phyloP scores from a whole-genome alignment of 2,797 vertebrate species.

The Lithobates sylvaticus region DNA sequence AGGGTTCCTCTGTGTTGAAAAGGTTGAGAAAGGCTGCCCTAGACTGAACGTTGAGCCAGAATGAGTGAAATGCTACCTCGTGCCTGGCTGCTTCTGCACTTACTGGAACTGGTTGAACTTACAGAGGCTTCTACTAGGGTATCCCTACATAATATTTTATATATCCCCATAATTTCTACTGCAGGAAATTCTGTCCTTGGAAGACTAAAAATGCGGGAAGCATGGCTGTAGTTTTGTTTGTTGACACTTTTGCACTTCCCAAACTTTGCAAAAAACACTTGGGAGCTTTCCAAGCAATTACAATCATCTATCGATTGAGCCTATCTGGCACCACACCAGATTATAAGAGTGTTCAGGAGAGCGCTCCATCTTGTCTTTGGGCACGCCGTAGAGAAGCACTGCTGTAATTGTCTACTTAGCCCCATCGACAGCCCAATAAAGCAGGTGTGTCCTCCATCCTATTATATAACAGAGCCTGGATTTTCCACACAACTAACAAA shows the following conservation, averaged over 20 bases:
- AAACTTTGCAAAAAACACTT: neutral
- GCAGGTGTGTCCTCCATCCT: constrained; percentile 6
- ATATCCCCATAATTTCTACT: neutral
- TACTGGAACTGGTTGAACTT: no score
- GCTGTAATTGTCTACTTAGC: constrained; percentile 4
- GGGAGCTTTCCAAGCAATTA: constrained; percentile 22
- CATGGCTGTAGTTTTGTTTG: neutral
- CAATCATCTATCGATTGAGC: constrained; percentile 47
- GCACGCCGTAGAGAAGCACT: neutral
- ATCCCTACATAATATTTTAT: no score
- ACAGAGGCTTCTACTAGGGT: no score
- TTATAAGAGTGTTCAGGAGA: constrained; percentile 22
- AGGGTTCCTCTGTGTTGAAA: no score
- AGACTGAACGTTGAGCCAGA: no score
- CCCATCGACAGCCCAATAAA: neutral
- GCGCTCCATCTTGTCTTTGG: constrained; percentile 33
- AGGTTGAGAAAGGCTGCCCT: no score
- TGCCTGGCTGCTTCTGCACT: no score
- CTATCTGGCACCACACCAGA: neutral
- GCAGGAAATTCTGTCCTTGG: neutral
- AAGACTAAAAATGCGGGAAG: no score
- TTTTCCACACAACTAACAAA: constrained; percentile 3
- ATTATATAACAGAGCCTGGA: constrained; percentile 10
- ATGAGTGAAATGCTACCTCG: no score
- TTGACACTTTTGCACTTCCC: neutral